phyloP scores from a whole-genome alignment of 1,140 invertebrate genomes.

The Zaprionus ghesquierei region DNA sequence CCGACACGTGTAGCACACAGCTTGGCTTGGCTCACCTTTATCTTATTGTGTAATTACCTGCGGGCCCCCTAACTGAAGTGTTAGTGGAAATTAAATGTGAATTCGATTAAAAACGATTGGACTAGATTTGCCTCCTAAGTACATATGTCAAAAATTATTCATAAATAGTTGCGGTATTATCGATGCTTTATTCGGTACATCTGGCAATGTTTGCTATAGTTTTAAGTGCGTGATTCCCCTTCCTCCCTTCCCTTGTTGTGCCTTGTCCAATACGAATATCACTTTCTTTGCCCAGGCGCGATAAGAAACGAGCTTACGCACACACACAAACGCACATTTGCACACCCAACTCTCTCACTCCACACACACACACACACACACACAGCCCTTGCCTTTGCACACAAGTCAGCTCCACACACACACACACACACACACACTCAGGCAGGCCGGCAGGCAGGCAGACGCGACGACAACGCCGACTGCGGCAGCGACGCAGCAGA shows the following conservation, averaged over 20 bases:
- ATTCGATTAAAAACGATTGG: neutral
- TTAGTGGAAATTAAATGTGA: neutral
- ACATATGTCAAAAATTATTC: neutral
- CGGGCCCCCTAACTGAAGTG: neutral
- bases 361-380: conserved; percentile 6
- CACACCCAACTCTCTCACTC: conserved; percentile 12
- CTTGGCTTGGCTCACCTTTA: neutral
- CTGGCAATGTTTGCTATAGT: neutral
- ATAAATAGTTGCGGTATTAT: neutral
- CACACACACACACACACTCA: conserved; percentile 7
- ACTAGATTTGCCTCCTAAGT: neutral
- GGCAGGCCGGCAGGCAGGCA: neutral
- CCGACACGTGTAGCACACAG: neutral
- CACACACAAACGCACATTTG: conserved; percentile 1
- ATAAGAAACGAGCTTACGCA: conserved; percentile 45
- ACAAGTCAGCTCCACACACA: conserved; percentile 13
- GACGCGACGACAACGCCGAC: conserved; percentile 25
- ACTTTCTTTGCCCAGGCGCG: conserved; percentile 42
- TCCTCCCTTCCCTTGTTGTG: neutral
- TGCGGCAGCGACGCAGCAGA: conserved; percentile 49
- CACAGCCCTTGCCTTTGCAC: conserved; percentile 1
- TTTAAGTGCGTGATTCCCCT: neutral
- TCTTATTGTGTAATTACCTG: neutral
- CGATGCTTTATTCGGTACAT: neutral
- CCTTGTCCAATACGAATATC: conserved; percentile 37